Percentiles rank a stretch among this genome's conserved stretches.
Evolutionary conservation across 30 jellyfish, hydroid and myxozoan species (phyloP).

Genomic region (Mastigias papua): DNA sequence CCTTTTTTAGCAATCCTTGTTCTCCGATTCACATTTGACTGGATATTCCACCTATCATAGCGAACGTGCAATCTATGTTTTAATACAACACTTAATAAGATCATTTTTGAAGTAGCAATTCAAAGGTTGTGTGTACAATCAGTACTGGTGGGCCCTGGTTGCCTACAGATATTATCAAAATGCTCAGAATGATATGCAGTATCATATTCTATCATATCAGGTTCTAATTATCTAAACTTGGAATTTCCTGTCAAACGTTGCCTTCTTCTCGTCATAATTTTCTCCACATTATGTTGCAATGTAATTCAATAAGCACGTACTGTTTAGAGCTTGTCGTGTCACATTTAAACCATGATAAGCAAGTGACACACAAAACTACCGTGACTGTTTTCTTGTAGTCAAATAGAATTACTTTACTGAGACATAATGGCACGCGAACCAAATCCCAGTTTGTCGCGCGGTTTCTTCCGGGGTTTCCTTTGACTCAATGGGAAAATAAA

Average conservation of each 20-base stretch:
- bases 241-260: slow-evolving; percentile 6
- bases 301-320: slow-evolving; percentile 1
- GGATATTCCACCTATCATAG: too few species aligned
- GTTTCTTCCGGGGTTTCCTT: slow-evolving; percentile 15
- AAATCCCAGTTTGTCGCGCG: slow-evolving; percentile 19
- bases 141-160: too few species aligned
- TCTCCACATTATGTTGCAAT: background rate
- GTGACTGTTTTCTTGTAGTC: background rate
- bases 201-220: background rate
- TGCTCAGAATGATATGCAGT: background rate
- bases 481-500: slow-evolving; percentile 1
- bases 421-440: slow-evolving; percentile 14
- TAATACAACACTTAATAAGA: too few species aligned
- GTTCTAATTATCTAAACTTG: too few species aligned
- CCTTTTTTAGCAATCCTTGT: too few species aligned
- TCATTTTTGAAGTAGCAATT: too few species aligned
- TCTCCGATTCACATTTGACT: too few species aligned
- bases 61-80: too few species aligned
- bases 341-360: background rate
- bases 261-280: background rate
- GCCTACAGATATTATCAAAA: too few species aligned
- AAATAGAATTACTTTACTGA: background rate
- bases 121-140: too few species aligned
- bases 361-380: background rate
- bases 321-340: slow-evolving; percentile 3